Base-by-base conservation (phyloP, 2,797 vertebrate genomes). In the Vultur gryphus region DNA sequence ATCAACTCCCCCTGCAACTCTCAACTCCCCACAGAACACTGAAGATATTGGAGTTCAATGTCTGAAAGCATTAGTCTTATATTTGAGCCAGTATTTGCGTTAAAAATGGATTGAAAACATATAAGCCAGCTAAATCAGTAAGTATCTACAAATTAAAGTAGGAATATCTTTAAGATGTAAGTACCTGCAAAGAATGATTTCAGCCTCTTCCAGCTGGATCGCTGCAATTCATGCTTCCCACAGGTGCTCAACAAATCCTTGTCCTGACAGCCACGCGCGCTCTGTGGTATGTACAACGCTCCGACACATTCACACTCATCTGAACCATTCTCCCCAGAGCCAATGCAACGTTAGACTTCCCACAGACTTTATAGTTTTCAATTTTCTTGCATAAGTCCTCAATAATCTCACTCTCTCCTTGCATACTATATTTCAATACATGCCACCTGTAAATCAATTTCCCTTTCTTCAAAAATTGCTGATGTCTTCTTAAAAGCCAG, bases 371-470 rank as follows among this genome's bases (percentile, higher is more conserved):
- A 91, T 13, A 65, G 69, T 48, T 96, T 86, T 73, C 78, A 46
- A 23, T 94, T 96, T 94, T 66, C 90, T 51, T 76, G 72, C 69
- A 28, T 52, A 86, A 87, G 3, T 69, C 52, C 85, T 95, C 71
- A n/a, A 6, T 44, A 57, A 84, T 93, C 84, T 94, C 39, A 3
- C 66, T 92, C 57, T 93, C 52, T 86, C 84, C 66, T 92, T 84
- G 26, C 33, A 78, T 83, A 41, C 78, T 64, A 10, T 43, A 80
- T 86, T 97, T 92, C 94, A 95, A 48, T 69, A 71, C 57, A 54
- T 48, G 51, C 76, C 89, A 85, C 93, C 76, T 95, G 65, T 49
- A 87, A 61, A 83, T 95, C 93, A 59, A 65, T 94, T 92, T 93
- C 18, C 80, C 62, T 44, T 51, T 35, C 82, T 78, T 75, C 64